Conservation (phyloP, 2,888 invertebrate genomes). For the Bellardia bayeri region DNA sequence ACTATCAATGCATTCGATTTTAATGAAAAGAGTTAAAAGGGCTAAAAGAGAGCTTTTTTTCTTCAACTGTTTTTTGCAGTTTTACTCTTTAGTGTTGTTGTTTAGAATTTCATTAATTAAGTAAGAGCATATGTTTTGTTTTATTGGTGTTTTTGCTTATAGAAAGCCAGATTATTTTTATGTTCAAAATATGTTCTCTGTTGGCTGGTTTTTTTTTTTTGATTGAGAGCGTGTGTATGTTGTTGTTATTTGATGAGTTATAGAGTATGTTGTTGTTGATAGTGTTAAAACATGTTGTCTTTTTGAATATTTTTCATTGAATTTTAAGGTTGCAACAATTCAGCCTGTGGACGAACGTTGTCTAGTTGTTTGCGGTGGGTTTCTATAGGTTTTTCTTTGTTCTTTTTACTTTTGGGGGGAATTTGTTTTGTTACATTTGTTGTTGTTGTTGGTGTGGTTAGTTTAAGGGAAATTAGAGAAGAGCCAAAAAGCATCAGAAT, state of each 20-base stretch:
- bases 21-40: too few relatives aligned
- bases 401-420: not conserved
- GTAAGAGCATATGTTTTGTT: conserved; percentile 6
- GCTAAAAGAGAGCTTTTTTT: too few relatives aligned
- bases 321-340: conserved; percentile 62
- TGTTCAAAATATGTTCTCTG: conserved; percentile 24
- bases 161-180: conserved; percentile 39
- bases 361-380: conserved; percentile 67
- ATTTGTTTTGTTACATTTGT: not conserved
- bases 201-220: not conserved
- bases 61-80: too few relatives aligned
- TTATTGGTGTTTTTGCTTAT: not conserved
- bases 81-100: too few relatives aligned
- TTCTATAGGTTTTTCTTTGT: not conserved
- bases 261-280: conserved; percentile 41
- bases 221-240: not conserved
- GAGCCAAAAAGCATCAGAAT: conserved; percentile 19
- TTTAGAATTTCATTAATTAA: too few relatives aligned
- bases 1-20: too few relatives aligned
- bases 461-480: conserved; percentile 16
- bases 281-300: conserved; percentile 61
- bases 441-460: not conserved
- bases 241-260: not conserved
- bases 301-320: conserved; percentile 40
- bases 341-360: conserved; percentile 70